Percentiles rank a stretch among this genome's conserved stretches.
phyloP scores from a whole-genome alignment of 1,140 invertebrate genomes.

The Heliconius eleuchia region DNA sequence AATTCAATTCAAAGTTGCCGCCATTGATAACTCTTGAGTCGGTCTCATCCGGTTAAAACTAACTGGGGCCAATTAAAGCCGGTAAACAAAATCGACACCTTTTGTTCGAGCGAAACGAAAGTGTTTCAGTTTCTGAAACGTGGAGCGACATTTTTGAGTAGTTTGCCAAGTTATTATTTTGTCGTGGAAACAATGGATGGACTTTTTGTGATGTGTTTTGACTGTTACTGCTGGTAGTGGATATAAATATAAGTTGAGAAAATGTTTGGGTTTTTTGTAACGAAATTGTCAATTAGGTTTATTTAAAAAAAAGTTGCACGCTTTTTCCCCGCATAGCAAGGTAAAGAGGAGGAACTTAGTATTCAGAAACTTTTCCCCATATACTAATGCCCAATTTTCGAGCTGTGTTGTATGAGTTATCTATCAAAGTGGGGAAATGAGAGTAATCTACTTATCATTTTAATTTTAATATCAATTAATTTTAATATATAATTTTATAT shows the following conservation, averaged over 20 bases:
- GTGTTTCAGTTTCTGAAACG: background rate
- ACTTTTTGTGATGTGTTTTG: background rate
- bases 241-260: background rate
- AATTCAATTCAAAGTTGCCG: slow-evolving; percentile 23
- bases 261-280: background rate
- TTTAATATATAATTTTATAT: too few species aligned
- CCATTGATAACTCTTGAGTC: slow-evolving; percentile 29
- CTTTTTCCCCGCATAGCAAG: too few species aligned
- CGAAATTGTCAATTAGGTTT: too few species aligned
- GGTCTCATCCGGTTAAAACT: slow-evolving; percentile 45
- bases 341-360: too few species aligned
- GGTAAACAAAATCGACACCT: slow-evolving; percentile 29
- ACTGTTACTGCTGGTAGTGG: background rate
- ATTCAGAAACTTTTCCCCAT: too few species aligned
- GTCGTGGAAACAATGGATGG: background rate
- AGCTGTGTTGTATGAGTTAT: too few species aligned
- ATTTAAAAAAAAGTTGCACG: too few species aligned
- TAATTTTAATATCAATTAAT: too few species aligned
- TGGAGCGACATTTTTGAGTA: background rate
- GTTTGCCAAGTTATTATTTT: background rate
- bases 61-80: slow-evolving; percentile 47
- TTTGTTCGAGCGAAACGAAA: background rate
- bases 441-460: too few species aligned
- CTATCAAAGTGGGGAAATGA: too few species aligned
- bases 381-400: too few species aligned